These are phyloP conservation scores for Cochlearius cochlearius DNA, from an alignment of 2,113 vertebrate species.

Conservation along the genomic window DNA sequence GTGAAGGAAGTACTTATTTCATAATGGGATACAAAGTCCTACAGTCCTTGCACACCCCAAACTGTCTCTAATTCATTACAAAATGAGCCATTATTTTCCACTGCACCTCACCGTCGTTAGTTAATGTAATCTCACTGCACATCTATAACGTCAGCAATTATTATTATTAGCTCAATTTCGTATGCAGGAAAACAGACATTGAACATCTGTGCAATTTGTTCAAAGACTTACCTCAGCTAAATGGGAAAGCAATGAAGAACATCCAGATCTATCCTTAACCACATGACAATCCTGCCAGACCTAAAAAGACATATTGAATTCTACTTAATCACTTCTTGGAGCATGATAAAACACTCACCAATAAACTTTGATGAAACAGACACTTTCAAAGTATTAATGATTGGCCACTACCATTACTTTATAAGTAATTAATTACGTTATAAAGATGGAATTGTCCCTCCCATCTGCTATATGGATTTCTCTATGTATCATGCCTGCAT, in stretches of 20 bases:
- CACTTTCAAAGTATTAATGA: slow-evolving; percentile 3
- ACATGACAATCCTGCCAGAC: not conserved
- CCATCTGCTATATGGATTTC: not conserved
- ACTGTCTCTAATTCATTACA: not conserved
- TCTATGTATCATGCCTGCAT: not conserved
- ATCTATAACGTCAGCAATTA: not conserved
- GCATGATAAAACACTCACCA: slow-evolving; percentile 5
- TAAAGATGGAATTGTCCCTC: not conserved
- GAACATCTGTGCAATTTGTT: slow-evolving; percentile 39
- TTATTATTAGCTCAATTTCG: slow-evolving; percentile 2
- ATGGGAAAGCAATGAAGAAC: slow-evolving; percentile 5
- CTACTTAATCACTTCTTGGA: slow-evolving; percentile 35
- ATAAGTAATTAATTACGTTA: not conserved
- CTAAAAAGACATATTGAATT: slow-evolving; percentile 16
- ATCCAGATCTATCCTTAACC: slow-evolving; percentile 19
- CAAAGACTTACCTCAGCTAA: slow-evolving; percentile 25
- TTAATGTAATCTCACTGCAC: not conserved
- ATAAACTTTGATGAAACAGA: slow-evolving; percentile 17
- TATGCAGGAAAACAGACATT: slow-evolving; percentile 2
- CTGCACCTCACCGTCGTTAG: not conserved
- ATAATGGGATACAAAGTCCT: not conserved
- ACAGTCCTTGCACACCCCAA: not conserved
- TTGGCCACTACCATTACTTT: not conserved
- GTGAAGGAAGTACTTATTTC: not conserved
- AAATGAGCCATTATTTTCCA: not conserved